Conservation (phyloP, 2,797 vertebrate genomes). For the Spinus olivaceus region DNA sequence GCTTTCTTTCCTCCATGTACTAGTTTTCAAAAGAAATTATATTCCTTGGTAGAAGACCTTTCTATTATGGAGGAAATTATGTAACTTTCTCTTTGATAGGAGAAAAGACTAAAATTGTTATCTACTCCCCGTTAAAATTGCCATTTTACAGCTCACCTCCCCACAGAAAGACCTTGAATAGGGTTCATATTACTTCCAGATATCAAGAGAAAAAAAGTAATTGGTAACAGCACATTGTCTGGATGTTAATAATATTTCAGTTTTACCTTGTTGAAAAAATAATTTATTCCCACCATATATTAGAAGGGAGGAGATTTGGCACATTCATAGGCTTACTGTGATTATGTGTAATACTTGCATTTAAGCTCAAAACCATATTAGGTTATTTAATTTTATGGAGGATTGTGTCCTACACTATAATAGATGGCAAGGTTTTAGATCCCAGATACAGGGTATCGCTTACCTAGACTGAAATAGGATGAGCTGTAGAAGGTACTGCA, state of each 20-base stretch:
- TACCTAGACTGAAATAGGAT: neutral
- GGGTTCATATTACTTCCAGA: neutral
- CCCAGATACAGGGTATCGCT: neutral
- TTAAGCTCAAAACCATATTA: neutral
- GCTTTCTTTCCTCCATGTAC: neutral
- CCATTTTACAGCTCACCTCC: neutral
- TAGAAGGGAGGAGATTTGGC: neutral
- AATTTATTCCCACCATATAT: neutral
- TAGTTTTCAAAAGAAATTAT: neutral
- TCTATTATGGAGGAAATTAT: neutral
- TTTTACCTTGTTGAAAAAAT: neutral
- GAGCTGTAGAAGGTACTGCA: neutral
- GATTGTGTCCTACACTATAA: neutral
- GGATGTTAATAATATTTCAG: neutral
- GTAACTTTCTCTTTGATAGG: neutral
- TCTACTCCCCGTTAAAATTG: neutral
- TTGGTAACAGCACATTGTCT: neutral
- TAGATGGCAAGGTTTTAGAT: neutral
- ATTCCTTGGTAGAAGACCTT: neutral
- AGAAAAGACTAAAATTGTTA: conserved; percentile 11
- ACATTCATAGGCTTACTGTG: neutral
- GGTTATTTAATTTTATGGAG: neutral
- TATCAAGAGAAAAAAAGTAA: conserved; percentile 13
- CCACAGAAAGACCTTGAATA: neutral
- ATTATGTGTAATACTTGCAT: neutral